Conservation (phyloP, 2,888 invertebrate species). For the Napeogenes inachia region DNA sequence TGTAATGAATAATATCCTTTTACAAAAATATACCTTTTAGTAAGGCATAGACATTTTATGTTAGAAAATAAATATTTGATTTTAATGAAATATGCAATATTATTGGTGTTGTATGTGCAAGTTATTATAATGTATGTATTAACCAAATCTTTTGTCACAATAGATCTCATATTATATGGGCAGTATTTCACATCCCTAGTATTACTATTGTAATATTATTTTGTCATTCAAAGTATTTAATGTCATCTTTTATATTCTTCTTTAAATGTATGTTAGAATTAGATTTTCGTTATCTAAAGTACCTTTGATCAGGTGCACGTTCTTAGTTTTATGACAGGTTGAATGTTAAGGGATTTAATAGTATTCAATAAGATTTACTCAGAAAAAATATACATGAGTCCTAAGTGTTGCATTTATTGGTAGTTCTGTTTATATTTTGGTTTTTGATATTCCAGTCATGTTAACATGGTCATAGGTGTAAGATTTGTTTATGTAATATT, state of each 20-base stretch:
- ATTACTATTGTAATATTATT: slow-evolving; percentile 5
- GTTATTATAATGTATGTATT: neutral
- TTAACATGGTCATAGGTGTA: neutral
- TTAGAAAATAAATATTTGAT: too few relatives aligned
- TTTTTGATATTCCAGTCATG: slow-evolving; percentile 4
- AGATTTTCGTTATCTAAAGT: neutral
- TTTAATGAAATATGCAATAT: too few relatives aligned
- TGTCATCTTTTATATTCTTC: too few relatives aligned
- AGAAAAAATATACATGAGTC: slow-evolving; percentile 10
- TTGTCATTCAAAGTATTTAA: too few relatives aligned
- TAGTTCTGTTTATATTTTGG: slow-evolving; percentile 14
- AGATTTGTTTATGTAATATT: slow-evolving; percentile 9
- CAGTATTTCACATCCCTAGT: slow-evolving; percentile 23
- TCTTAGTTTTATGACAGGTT: neutral
- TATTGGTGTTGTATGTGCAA: too few relatives aligned
- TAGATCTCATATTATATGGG: slow-evolving; percentile 19
- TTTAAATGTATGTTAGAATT: neutral
- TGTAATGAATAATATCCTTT: neutral
- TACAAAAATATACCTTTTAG: too few relatives aligned
- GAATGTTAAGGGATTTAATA: neutral
- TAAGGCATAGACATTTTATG: too few relatives aligned
- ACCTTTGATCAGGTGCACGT: neutral
- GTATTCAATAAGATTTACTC: neutral
- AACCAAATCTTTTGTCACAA: slow-evolving; percentile 1
- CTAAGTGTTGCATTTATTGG: slow-evolving; percentile 28